Percentiles rank a stretch among this genome's conserved stretches.
phyloP scores from a whole-genome alignment of 2,113 vertebrate genomes.

The Galeopterus variegatus region DNA sequence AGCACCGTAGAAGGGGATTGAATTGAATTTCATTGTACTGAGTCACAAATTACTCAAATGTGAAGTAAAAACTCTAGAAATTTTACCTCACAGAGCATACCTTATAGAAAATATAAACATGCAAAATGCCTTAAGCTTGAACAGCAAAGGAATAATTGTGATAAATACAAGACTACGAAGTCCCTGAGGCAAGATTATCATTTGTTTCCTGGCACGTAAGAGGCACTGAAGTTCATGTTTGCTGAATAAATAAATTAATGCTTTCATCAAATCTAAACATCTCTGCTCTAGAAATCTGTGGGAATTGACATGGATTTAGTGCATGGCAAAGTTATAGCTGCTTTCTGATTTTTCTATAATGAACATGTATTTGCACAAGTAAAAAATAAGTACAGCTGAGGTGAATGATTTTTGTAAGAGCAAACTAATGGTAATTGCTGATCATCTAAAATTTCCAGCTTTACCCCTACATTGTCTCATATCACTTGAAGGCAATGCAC shows the following conservation, averaged over 20 bases:
- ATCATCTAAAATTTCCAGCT: background rate
- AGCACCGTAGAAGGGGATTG: background rate
- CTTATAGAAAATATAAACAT: background rate
- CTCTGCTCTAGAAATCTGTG: background rate
- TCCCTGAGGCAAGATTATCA: background rate
- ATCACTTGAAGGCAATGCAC: background rate
- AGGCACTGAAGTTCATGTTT: slow-evolving; percentile 4
- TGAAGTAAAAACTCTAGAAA: background rate
- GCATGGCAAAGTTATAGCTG: background rate
- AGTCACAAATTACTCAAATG: background rate
- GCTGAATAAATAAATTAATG: slow-evolving; percentile 15
- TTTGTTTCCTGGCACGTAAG: background rate
- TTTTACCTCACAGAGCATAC: background rate
- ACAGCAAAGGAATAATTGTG: background rate
- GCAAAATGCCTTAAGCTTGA: background rate
- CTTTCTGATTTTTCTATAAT: background rate
- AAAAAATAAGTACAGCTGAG: background rate
- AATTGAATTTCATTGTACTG: background rate
- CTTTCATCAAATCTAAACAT: background rate
- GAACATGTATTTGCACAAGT: background rate
- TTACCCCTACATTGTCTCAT: background rate
- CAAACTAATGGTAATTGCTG: background rate
- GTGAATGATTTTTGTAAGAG: background rate
- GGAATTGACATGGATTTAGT: background rate
- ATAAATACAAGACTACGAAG: background rate